Percentiles rank a stretch among this genome's conserved stretches.
phyloP scores from a whole-genome alignment of 2,888 invertebrate species.

The Drosophila fulvimacula region DNA sequence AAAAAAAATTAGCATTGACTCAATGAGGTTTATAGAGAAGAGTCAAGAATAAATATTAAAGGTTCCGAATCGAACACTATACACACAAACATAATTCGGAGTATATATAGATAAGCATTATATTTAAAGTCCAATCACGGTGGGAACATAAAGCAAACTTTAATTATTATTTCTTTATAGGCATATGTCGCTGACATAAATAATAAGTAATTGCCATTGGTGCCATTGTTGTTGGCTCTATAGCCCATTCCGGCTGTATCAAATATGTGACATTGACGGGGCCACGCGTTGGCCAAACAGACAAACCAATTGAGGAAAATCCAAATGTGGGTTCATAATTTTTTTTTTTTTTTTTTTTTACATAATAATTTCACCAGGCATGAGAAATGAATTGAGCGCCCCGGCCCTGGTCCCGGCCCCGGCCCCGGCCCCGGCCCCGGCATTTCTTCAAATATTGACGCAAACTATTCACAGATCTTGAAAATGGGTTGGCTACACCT shows the following conservation, averaged over 20 bases:
- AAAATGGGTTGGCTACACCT: conserved; percentile 64
- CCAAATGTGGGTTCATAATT: conserved; percentile 26
- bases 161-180: conserved; percentile 67
- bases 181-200: conserved; percentile 66
- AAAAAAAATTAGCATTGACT: conserved; percentile 46
- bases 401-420: no score
- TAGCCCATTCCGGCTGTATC: conserved; percentile 32
- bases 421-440: no score
- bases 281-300: conserved; percentile 38
- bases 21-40: conserved; percentile 46
- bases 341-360: conserved; percentile 24
- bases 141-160: conserved; percentile 69
- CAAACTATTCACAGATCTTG: conserved; percentile 61
- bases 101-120: conserved; percentile 29
- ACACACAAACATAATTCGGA: neutral
- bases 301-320: conserved; percentile 30
- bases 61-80: conserved; percentile 23
- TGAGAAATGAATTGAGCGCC: conserved; percentile 29
- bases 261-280: conserved; percentile 56
- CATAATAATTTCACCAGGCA: conserved; percentile 36
- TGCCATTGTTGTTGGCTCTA: conserved; percentile 23
- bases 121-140: conserved; percentile 65
- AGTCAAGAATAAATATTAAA: conserved; percentile 42
- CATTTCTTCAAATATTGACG: conserved; percentile 65
- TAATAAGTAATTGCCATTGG: conserved; percentile 54